Percentiles rank a stretch among this genome's conserved stretches.
Evolutionary conservation across 2,797 vertebrate genomes (phyloP).

Genomic region (Sardinella longiceps): DNA sequence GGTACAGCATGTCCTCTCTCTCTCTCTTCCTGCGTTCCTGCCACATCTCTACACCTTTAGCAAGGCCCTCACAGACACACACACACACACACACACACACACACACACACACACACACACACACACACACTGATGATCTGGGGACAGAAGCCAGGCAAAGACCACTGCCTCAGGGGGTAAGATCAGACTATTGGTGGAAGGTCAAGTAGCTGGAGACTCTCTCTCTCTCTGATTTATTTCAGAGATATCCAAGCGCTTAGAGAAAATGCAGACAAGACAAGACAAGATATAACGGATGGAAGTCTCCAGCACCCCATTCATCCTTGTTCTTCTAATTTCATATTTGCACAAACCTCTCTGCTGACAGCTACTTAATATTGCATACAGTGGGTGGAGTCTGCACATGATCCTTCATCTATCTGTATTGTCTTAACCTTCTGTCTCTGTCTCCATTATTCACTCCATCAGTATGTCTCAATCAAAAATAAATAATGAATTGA

Average conservation of each 20-base stretch:
- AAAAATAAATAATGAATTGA: background rate
- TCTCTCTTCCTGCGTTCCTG: background rate
- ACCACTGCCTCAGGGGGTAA: background rate
- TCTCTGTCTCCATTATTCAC: background rate
- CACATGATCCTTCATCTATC: background rate
- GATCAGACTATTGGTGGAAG: background rate
- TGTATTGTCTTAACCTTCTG: background rate
- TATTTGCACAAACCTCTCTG: background rate
- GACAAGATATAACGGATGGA: background rate
- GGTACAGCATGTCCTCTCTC: conserved; percentile 33
- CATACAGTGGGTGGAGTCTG: background rate
- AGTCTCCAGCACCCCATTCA: background rate
- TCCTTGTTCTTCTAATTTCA: background rate
- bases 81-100: conserved; percentile 26
- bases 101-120: conserved; percentile 14
- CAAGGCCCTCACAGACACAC: background rate
- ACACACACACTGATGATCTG: background rate
- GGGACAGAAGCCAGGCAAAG: background rate
- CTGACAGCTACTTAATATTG: background rate
- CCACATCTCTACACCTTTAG: background rate
- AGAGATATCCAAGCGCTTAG: background rate
- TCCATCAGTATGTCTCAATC: background rate
- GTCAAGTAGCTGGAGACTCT: background rate
- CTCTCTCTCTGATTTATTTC: background rate
- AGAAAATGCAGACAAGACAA: background rate